Percentiles rank a stretch among this genome's conserved stretches.
Conservation (phyloP, 2,888 invertebrate genomes). For the Isoperla grammatica region DNA sequence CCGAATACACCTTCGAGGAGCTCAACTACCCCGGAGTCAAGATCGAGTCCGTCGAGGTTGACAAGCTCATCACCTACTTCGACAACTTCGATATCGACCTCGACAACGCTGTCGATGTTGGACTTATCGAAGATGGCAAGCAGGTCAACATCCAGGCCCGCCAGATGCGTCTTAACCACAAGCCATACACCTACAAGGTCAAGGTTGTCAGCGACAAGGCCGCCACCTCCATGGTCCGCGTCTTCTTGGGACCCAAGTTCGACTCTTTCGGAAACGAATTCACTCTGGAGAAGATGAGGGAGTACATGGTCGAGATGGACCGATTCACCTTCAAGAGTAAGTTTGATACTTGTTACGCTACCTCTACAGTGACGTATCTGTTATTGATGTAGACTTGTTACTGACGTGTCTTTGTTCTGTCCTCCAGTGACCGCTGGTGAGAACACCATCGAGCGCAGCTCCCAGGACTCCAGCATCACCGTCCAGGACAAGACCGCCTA, state of each 20-base stretch:
- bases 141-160: conserved; percentile 55
- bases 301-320: conserved; percentile 58
- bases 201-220: conserved; percentile 54
- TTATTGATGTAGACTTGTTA: background rate
- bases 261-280: conserved; percentile 51
- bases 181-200: conserved; percentile 57
- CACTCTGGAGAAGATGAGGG: conserved; percentile 50
- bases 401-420: background rate
- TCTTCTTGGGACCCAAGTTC: conserved; percentile 66
- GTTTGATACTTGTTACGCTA: too few species aligned
- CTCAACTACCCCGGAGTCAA: conserved; percentile 55
- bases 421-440: conserved; percentile 51
- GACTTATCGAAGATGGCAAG: conserved; percentile 39
- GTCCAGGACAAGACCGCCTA: conserved; percentile 59
- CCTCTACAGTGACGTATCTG: too few species aligned
- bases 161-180: conserved; percentile 65
- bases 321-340: conserved; percentile 52
- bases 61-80: conserved; percentile 62
- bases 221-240: conserved; percentile 53
- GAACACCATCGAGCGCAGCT: conserved; percentile 63
- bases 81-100: conserved; percentile 62
- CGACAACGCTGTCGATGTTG: conserved; percentile 53
- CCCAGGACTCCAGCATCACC: conserved; percentile 59
- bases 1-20: conserved; percentile 56
- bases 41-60: conserved; percentile 58